phyloP scores from a whole-genome alignment of 1,140 invertebrate species.

The Thaumatotibia leucotreta region DNA sequence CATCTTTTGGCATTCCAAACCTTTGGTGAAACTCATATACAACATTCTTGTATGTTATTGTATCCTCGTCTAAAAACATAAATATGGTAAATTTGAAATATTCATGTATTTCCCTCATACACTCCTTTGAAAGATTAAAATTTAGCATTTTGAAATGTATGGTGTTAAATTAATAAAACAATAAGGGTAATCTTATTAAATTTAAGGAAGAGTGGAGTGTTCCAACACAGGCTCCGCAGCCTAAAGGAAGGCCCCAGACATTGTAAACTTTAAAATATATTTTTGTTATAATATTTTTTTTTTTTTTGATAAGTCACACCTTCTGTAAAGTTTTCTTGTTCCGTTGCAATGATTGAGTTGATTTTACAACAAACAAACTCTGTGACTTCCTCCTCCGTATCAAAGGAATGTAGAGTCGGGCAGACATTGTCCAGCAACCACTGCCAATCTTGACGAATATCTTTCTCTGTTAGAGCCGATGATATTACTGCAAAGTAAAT shows the following conservation, averaged over 20 bases:
- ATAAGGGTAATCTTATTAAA: too few species aligned
- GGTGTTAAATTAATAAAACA: too few species aligned
- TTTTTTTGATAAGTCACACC: constrained; percentile 49
- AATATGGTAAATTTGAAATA: constrained; percentile 19
- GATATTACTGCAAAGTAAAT: constrained; percentile 85
- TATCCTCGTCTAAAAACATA: constrained; percentile 85
- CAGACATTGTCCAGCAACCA: constrained; percentile 94
- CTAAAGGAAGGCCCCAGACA: too few species aligned
- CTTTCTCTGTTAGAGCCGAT: constrained; percentile 88
- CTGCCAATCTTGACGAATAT: constrained; percentile 95
- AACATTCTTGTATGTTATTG: constrained; percentile 87
- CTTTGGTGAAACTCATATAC: constrained; percentile 91
- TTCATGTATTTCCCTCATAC: too few species aligned
- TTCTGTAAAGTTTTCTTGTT: constrained; percentile 77
- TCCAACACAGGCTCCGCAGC: too few species aligned
- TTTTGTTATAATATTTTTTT: too few species aligned
- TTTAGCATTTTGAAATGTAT: too few species aligned
- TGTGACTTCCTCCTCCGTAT: constrained; percentile 95
- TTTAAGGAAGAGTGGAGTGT: too few species aligned
- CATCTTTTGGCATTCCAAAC: constrained; percentile 94
- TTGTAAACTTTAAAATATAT: too few species aligned
- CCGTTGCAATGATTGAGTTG: constrained; percentile 90
- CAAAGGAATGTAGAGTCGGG: constrained; percentile 92
- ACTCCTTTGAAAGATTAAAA: too few species aligned
- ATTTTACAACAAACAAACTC: constrained; percentile 98